Percentiles rank a stretch among this genome's conserved stretches.
These are phyloP conservation scores for Albula goreensis DNA, from an alignment of 2,113 vertebrate species.

Conservation along the genomic window DNA sequence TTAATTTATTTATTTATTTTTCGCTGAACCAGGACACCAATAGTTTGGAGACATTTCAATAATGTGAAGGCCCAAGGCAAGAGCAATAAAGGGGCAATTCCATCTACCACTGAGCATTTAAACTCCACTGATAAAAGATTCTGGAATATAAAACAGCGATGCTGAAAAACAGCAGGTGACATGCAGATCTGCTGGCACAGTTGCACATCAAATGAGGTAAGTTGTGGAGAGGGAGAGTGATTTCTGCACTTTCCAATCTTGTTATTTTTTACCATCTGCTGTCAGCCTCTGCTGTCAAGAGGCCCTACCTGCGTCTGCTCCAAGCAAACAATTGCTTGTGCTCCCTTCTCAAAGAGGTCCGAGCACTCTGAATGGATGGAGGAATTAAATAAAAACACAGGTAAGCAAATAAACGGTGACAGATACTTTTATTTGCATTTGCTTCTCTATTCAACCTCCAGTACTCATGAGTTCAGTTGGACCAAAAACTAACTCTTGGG, in stretches of 20 bases:
- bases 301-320: not conserved
- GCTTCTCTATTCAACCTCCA: not conserved
- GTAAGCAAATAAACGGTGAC: not conserved
- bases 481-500: not conserved
- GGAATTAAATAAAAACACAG: not conserved
- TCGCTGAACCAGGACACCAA: not conserved
- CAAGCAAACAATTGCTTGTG: not conserved
- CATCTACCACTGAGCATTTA: conserved; percentile 28
- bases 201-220: conserved; percentile 27
- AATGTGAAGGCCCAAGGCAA: conserved; percentile 20
- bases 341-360: not conserved
- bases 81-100: conserved; percentile 22
- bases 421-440: not conserved
- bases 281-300: not conserved
- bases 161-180: conserved; percentile 22
- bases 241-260: conserved; percentile 23
- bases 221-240: conserved; percentile 12
- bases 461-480: not conserved
- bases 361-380: not conserved
- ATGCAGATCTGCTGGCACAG: conserved; percentile 16
- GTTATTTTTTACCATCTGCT: conserved; percentile 19
- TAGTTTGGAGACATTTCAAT: conserved; percentile 22
- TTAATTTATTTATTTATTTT: conserved; percentile 13
- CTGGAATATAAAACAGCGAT: not conserved
- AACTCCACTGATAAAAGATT: conserved; percentile 18